These are phyloP conservation scores for Ceyx cyanopectus DNA, from an alignment of 2,113 vertebrate genomes.

Conservation along the genomic window DNA sequence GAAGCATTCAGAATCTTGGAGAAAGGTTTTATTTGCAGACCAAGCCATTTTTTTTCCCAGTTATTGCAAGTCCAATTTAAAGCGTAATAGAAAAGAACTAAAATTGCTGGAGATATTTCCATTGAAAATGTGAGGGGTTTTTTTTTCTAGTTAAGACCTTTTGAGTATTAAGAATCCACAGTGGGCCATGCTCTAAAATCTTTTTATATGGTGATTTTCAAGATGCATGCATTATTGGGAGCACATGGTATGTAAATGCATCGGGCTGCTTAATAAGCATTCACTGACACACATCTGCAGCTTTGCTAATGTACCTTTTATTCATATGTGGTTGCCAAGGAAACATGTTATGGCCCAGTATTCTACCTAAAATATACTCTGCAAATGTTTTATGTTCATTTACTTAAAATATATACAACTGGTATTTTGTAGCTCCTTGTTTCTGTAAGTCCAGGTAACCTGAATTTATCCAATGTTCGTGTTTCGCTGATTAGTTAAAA, in stretches of 20 bases:
- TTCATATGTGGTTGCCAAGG: slow-evolving; percentile 88
- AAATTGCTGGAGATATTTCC: background rate
- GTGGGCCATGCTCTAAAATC: background rate
- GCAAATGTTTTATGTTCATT: slow-evolving; percentile 53
- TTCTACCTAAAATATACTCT: slow-evolving; percentile 76
- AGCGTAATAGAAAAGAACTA: background rate
- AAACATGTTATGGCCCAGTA: slow-evolving; percentile 86
- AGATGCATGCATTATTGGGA: slow-evolving; percentile 48
- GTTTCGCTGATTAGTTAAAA: background rate
- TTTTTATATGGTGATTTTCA: slow-evolving; percentile 61
- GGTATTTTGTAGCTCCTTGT: background rate
- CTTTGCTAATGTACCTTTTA: slow-evolving; percentile 73
- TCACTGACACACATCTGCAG: slow-evolving; percentile 70
- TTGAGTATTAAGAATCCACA: slow-evolving; percentile 13
- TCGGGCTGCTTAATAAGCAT: slow-evolving; percentile 61
- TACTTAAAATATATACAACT: slow-evolving; percentile 2
- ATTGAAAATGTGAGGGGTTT: background rate
- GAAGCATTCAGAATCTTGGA: background rate
- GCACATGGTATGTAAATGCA: slow-evolving; percentile 63
- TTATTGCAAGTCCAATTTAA: background rate
- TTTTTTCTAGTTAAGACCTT: slow-evolving; percentile 9
- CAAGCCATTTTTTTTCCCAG: background rate
- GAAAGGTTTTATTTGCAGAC: background rate
- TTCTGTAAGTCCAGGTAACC: background rate
- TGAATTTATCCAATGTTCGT: background rate